These are phyloP conservation scores for Hoplias malabaricus DNA, from an alignment of 2,113 vertebrate species.

Conservation along the genomic window DNA sequence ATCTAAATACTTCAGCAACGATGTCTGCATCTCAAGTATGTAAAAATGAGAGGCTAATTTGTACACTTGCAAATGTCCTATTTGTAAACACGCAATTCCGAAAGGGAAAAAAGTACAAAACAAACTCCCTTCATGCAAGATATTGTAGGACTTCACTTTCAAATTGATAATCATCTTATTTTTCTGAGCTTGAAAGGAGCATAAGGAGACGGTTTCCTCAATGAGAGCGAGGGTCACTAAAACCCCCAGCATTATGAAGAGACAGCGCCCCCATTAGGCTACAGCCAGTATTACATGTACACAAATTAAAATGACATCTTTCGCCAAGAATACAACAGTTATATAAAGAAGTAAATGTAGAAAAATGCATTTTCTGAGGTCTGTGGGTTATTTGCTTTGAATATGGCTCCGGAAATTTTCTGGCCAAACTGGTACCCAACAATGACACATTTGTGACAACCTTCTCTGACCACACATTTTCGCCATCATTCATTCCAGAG, in stretches of 20 bases:
- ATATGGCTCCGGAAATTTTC: not conserved
- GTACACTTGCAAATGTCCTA: constrained; percentile 7
- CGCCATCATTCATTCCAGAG: not conserved
- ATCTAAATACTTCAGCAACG: constrained; percentile 10
- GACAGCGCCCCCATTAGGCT: constrained; percentile 52
- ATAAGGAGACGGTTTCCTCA: constrained; percentile 24
- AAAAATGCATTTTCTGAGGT: not conserved
- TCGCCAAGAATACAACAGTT: too few species aligned
- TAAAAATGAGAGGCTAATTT: constrained; percentile 23
- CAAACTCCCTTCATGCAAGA: constrained; percentile 5
- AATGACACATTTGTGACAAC: not conserved
- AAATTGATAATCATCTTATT: constrained; percentile 28
- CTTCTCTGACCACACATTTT: not conserved
- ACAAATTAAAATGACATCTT: not conserved
- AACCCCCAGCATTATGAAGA: not conserved
- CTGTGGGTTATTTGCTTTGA: not conserved
- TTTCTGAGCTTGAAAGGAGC: constrained; percentile 23
- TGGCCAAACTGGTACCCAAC: not conserved
- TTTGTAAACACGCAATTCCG: constrained; percentile 11
- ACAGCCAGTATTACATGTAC: not conserved
- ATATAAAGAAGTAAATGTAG: not conserved
- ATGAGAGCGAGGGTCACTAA: not conserved
- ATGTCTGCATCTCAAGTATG: not conserved
- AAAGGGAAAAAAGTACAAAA: constrained; percentile 1
- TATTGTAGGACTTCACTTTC: constrained; percentile 11